These are phyloP conservation scores for Phania funesta DNA, from an alignment of 2,888 invertebrate species.

Conservation along the genomic window DNA sequence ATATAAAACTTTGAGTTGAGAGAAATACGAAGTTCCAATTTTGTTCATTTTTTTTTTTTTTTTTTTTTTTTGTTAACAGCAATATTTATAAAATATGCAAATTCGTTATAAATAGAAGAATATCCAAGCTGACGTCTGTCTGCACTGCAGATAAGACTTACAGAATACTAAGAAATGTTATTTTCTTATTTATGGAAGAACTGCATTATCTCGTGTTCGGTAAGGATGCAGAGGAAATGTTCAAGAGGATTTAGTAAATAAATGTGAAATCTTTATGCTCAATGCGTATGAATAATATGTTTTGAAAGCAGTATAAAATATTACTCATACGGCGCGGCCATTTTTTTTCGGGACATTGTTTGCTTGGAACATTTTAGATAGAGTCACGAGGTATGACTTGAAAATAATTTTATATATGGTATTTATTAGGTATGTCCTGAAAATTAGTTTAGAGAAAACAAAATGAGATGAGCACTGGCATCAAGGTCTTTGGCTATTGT, in stretches of 20 bases:
- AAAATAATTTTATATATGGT: no score
- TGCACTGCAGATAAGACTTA: slow-evolving; percentile 46
- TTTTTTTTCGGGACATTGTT: background rate
- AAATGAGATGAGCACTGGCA: no score
- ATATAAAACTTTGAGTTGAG: background rate
- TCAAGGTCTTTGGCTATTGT: no score
- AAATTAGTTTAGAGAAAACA: no score
- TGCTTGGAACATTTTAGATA: background rate
- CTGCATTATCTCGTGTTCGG: background rate
- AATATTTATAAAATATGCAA: slow-evolving; percentile 50
- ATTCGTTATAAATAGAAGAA: background rate
- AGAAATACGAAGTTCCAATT: no score
- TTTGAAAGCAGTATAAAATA: background rate
- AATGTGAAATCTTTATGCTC: background rate
- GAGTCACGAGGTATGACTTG: no score
- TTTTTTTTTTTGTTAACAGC: no score
- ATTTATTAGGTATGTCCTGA: no score
- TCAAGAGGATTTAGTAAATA: slow-evolving; percentile 5
- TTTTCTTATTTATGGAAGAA: background rate
- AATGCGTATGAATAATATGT: slow-evolving; percentile 25
- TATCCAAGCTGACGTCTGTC: slow-evolving; percentile 25
- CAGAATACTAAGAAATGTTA: slow-evolving; percentile 1
- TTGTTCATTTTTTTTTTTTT: no score
- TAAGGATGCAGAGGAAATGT: background rate
- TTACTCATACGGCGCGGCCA: slow-evolving; percentile 9